Conservation (phyloP, 2,888 invertebrate species). For the Tetropium fuscum region DNA sequence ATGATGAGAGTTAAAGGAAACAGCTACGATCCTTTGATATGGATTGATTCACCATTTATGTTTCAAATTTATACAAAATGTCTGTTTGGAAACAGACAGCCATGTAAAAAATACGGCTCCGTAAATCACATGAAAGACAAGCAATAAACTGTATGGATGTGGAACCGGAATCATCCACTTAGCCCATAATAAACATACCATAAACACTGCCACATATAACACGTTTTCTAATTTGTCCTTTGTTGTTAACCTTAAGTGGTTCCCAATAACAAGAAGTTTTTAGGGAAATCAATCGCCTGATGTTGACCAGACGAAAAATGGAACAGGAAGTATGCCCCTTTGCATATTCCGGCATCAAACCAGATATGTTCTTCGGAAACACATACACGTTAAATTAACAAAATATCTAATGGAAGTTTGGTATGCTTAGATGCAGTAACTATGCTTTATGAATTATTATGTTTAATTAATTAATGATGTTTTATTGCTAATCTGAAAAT, state of each 20-base stretch:
- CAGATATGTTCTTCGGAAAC: background rate
- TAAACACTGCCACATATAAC: conserved; percentile 22
- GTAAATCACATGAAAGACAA: background rate
- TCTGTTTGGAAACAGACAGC: too few species aligned
- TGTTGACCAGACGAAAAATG: conserved; percentile 29
- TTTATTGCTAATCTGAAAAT: too few species aligned
- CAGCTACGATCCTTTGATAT: too few species aligned
- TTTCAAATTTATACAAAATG: too few species aligned
- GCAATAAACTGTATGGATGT: background rate
- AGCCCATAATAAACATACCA: conserved; percentile 9
- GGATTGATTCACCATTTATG: too few species aligned
- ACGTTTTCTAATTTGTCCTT: conserved; percentile 41
- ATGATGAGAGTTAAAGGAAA: too few species aligned
- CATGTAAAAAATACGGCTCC: background rate
- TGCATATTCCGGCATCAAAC: background rate
- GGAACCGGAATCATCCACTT: conserved; percentile 23
- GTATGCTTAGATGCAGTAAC: too few species aligned
- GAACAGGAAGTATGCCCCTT: conserved; percentile 27
- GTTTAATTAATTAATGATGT: too few species aligned
- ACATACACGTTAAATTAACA: too few species aligned
- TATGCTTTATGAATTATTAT: too few species aligned
- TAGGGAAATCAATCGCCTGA: conserved; percentile 25
- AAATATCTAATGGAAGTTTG: too few species aligned
- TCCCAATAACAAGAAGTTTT: conserved; percentile 25
- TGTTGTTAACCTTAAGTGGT: conserved; percentile 46